Evolutionary conservation across 2,888 invertebrate species (phyloP), one percentile per base, ranked within the genome.

Genomic region (Rapana venosa): DNA sequence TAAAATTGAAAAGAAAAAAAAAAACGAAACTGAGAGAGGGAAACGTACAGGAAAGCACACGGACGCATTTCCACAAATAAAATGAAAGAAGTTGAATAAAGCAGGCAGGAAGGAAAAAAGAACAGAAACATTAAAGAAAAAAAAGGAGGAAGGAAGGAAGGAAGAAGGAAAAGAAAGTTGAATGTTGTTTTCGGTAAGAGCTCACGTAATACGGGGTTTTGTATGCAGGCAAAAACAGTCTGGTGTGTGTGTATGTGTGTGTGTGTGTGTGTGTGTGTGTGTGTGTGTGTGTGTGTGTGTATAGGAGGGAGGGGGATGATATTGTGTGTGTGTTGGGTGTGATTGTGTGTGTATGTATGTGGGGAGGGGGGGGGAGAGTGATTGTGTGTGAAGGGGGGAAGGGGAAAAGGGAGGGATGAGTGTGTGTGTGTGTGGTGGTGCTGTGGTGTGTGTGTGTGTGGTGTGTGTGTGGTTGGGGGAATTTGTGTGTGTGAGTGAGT

Each of bases 231-330:
- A 56, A 15, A 56, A 58, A 56, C 56, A n/a, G 47, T 56, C 56
- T 20, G 1, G 56, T 56, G 84, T 36, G 84, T 56, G 84, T 84
- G 84, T 84, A 6, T 84, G 84, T 84, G 17, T 56, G 84, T 84
- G 84, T 84, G 84, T 84, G 56, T 56, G 56, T 84, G 20, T 56
- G 30, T 36, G 22, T 11, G 13, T 84, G 84, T n/a, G 56, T 84
- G 84, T n/a, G 36, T 84, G 35, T 47, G 1, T 36, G 47, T 84
- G 20, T 84, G 13, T 22, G 15, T 36, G 15, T 26, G 2, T 32
- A 35, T 36, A 13, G 1, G 5, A 32, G 36, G 26, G 13, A 32
- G 84, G 15, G 15, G n/a, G 17, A 32, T 77, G 0, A 30, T 77
- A 0, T 30, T 15, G 17, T 77, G 13, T 30, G 4, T 77, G 77